Evolutionary conservation across 2,888 invertebrate genomes (phyloP).

Genomic region (Gryllus longicercus): DNA sequence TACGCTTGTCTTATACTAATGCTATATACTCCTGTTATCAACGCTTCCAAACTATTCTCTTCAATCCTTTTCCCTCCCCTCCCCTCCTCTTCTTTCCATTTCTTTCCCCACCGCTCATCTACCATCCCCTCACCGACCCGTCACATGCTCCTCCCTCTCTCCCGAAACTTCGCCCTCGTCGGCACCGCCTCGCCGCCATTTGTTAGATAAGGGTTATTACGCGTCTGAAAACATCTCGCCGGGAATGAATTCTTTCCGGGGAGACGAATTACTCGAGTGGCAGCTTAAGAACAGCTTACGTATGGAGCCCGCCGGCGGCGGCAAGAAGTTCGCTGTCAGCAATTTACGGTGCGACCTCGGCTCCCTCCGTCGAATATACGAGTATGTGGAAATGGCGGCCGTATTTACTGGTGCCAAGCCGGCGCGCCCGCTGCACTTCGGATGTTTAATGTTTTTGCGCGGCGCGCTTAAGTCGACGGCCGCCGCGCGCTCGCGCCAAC

Average conservation of each 20-base stretch:
- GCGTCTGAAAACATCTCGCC: not conserved
- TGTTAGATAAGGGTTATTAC: conserved; percentile 17
- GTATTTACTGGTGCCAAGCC: not conserved
- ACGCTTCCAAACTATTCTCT: too few species aligned
- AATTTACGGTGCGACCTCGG: not conserved
- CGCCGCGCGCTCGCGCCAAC: not conserved
- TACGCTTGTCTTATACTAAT: too few species aligned
- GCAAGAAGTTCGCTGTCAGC: not conserved
- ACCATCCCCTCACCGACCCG: not conserved
- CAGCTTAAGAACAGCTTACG: conserved; percentile 17
- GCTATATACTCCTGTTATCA: too few species aligned
- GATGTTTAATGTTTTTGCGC: not conserved
- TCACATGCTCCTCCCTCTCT: not conserved
- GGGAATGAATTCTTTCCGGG: conserved; percentile 11
- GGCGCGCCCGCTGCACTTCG: not conserved
- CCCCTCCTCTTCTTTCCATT: not conserved
- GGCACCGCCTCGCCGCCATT: not conserved
- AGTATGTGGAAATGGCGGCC: conserved; percentile 5
- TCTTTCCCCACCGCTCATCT: not conserved
- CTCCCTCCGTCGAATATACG: not conserved
- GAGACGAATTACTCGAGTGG: not conserved
- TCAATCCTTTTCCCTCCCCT: not conserved
- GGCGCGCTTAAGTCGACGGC: not conserved
- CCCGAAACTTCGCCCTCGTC: not conserved
- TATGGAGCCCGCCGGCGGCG: not conserved